Evolutionary conservation across 2,797 vertebrate genomes (phyloP), one percentile per base, ranked within the genome.

Genomic region (Acanthurus tractus): DNA sequence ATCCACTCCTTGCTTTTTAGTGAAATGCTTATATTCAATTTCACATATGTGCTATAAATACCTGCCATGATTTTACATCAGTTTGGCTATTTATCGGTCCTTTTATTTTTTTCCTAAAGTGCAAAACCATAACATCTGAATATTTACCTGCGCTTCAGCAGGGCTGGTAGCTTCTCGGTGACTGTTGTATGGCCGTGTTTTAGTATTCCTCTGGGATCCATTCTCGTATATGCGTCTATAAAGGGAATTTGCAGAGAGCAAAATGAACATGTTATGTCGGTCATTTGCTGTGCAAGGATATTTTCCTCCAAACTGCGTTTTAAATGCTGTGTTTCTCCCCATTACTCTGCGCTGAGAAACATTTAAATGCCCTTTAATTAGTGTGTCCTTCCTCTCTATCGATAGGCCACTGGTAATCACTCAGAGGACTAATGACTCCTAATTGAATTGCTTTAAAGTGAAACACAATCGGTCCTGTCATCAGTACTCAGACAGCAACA

Each of bases 311-410:
- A 95, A 95, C 90, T 93, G 90, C 91, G 48, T 93, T 95, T 95
- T 95, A 95, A 95, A 96, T 94, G 94, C 92, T 86, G 85, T 84
- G 88, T 94, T 94, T 92, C 91, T 93, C 92, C 90, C 86, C 92
- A 93, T 95, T 94, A 93, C 92, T 92, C 91, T 82, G 81, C 68
- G 29, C 89, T 29, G 92, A 94, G 90, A 94, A 95, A 94, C 93
- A 93, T 95, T 94, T 95, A 95, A 95, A 95, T 91, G 93, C 91
- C 93, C 90, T 95, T 95, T 95, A 96, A 96, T 96, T 94, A 95
- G 93, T 79, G 88, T 95, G 95, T 94, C 94, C 93, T 94, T 94
- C 93, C 86, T 85, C 83, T 75, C 85, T 88, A 94, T 95, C 94
- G 84, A 95, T 94, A 94, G 93, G 92, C 92, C 91, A 92, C 89